Conservation (phyloP, 2,797 vertebrate species). For the Podargus strigoides region DNA sequence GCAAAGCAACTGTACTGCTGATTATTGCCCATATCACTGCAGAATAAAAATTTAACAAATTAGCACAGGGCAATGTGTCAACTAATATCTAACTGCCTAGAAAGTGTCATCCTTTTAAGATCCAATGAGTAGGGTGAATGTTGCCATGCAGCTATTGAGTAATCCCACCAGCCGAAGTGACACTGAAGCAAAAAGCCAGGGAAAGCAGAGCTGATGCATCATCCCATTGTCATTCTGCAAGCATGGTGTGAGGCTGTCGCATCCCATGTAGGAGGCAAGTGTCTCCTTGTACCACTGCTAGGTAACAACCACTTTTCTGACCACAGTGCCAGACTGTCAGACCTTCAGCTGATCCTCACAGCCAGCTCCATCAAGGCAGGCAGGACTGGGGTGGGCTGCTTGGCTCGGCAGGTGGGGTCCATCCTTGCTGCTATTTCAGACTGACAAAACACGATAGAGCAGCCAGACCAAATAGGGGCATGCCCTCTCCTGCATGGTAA, state of each 20-base stretch:
- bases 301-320: neutral
- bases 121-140: neutral
- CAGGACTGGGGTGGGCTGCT: neutral
- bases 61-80: neutral
- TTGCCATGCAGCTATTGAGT: neutral
- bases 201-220: neutral
- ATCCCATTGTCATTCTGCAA: neutral
- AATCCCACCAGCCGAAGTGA: neutral
- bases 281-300: neutral
- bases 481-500: neutral
- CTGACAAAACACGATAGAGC: neutral
- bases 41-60: neutral
- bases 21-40: neutral
- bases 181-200: neutral
- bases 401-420: neutral
- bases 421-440: rapidly evolving
- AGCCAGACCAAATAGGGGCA: neutral
- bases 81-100: neutral
- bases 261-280: rapidly evolving
- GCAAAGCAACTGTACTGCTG: neutral
- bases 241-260: neutral
- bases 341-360: neutral
- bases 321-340: neutral
- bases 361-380: neutral
- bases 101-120: neutral